Conservation (phyloP, 2,113 vertebrate species). For the Apus apus region DNA sequence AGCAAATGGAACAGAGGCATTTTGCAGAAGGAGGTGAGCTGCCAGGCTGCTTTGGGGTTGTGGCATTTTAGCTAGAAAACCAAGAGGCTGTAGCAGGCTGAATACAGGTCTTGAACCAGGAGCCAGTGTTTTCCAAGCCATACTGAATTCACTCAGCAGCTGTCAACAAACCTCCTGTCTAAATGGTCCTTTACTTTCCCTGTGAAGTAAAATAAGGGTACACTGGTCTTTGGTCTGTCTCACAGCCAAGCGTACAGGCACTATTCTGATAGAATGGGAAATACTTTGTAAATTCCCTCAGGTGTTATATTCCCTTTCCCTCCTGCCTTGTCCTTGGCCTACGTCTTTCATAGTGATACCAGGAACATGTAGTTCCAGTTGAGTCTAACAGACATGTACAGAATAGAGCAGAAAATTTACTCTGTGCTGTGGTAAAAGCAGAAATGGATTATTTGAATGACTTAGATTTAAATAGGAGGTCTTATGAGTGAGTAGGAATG, state of each 20-base stretch:
- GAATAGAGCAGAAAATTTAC: neutral
- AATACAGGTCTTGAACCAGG: neutral
- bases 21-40: neutral
- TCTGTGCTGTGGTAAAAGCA: neutral
- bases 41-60: neutral
- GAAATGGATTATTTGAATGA: neutral
- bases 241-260: neutral
- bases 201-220: neutral
- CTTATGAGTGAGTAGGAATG: neutral
- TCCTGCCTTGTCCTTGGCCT: neutral
- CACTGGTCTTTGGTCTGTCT: neutral
- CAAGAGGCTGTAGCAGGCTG: neutral
- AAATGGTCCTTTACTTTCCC: neutral
- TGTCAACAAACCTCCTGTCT: neutral
- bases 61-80: neutral
- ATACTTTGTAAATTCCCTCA: neutral
- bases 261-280: neutral
- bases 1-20: slow-evolving; percentile 25
- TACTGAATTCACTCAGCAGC: neutral
- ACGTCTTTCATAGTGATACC: neutral
- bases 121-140: neutral
- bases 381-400: neutral
- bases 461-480: neutral
- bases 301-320: neutral
- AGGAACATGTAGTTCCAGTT: neutral